phyloP scores from a whole-genome alignment of 1,140 invertebrate genomes.

The Muscidifurax raptorellus region DNA sequence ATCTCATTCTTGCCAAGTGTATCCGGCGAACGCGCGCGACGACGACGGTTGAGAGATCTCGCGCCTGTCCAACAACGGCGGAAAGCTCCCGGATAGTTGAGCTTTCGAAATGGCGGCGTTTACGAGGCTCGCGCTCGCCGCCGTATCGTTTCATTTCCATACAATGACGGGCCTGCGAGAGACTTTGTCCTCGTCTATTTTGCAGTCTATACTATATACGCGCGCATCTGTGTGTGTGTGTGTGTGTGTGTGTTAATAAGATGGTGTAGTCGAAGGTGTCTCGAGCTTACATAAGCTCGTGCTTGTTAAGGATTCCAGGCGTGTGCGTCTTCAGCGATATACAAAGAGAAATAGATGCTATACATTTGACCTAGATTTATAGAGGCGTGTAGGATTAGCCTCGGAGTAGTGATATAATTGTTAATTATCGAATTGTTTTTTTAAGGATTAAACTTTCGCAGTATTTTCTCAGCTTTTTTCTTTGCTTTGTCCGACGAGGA shows the following conservation, averaged over 20 bases:
- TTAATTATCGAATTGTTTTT: not conserved
- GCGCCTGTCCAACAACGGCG: not conserved
- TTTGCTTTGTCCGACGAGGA: too few relatives aligned
- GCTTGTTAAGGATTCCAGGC: conserved; percentile 41
- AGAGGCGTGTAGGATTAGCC: not conserved
- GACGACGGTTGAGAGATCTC: not conserved
- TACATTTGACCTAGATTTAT: not conserved
- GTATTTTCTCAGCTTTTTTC: too few relatives aligned
- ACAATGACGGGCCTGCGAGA: conserved; percentile 15
- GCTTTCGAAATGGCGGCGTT: conserved; percentile 10
- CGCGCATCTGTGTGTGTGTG: not conserved
- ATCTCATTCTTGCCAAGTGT: not conserved
- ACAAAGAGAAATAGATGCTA: not conserved
- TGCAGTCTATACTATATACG: not conserved
- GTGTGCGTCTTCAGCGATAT: not conserved
- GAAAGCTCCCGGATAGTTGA: not conserved
- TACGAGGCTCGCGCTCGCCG: conserved; percentile 1
- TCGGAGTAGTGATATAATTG: not conserved
- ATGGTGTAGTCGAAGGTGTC: not conserved
- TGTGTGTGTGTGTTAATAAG: too few relatives aligned
- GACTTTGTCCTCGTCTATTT: conserved; percentile 22
- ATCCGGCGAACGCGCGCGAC: not conserved
- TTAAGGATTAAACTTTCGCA: not conserved
- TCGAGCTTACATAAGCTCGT: conserved; percentile 13
- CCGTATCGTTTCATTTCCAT: conserved; percentile 50